phyloP scores from a whole-genome alignment of 1,140 invertebrate species.

The Zaprionus vittiger region DNA sequence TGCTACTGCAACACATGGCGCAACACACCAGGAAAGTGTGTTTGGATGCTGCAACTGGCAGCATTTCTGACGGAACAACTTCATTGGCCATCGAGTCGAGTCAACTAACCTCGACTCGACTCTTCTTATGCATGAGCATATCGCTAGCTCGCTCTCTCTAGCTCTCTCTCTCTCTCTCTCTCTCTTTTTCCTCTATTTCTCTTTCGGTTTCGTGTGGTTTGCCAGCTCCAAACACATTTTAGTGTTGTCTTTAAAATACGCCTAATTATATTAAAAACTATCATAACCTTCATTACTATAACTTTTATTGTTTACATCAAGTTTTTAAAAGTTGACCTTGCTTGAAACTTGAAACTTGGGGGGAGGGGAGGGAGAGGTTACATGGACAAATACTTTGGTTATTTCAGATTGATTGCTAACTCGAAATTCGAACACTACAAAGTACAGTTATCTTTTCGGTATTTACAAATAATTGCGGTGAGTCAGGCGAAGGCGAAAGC shows the following conservation, averaged over 20 bases:
- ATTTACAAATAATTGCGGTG: constrained; percentile 22
- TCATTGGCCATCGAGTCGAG: constrained; percentile 21
- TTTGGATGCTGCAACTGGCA: constrained; percentile 24
- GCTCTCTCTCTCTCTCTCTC: not conserved
- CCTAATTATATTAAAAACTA: constrained; percentile 39
- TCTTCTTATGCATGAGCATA: constrained; percentile 2
- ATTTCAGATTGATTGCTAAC: not conserved
- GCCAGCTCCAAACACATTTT: constrained; percentile 51
- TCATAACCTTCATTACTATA: constrained; percentile 29
- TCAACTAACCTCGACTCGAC: no score
- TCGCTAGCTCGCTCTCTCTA: constrained; percentile 13
- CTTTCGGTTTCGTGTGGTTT: constrained; percentile 24
- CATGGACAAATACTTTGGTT: constrained; percentile 1
- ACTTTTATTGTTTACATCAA: constrained; percentile 3
- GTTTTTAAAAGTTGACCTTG: constrained; percentile 37
- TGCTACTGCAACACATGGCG: constrained; percentile 21
- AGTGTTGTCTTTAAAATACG: constrained; percentile 28
- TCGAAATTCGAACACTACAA: not conserved
- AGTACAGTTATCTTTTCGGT: not conserved
- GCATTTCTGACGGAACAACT: constrained; percentile 47
- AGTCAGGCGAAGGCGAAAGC: not conserved
- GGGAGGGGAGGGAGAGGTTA: constrained; percentile 25
- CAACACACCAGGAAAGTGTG: not conserved
- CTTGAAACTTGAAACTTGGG: not conserved
- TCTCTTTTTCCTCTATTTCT: constrained; percentile 3